phyloP scores from a whole-genome alignment of 2,113 vertebrate genomes.

The Maccullochella peelii region DNA sequence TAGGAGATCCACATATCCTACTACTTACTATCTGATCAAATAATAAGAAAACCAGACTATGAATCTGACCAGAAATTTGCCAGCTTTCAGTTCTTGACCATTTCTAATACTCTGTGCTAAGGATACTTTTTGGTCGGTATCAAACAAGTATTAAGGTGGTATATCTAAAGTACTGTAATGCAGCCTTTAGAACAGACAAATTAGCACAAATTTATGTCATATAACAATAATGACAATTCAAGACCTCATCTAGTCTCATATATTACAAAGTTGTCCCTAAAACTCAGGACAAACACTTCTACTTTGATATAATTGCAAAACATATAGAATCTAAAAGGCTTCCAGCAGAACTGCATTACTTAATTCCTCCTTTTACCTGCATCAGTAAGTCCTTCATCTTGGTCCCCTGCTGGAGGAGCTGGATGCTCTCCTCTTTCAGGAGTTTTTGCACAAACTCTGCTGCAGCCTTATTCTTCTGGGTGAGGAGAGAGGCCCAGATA shows the following conservation, averaged over 20 bases:
- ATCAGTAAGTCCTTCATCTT: slow-evolving; percentile 89
- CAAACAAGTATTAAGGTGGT: no score
- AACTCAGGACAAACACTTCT: not conserved
- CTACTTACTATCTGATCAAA: not conserved
- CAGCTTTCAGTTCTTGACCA: no score
- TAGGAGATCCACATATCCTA: not conserved
- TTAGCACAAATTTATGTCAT: not conserved
- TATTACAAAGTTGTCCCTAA: not conserved
- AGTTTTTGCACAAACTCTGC: slow-evolving; percentile 89
- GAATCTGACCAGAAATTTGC: no score
- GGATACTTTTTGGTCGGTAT: no score
- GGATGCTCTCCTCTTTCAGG: slow-evolving; percentile 87
- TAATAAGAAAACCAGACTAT: no score
- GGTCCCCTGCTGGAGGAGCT: slow-evolving; percentile 87
- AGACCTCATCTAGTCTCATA: not conserved
- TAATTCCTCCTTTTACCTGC: slow-evolving; percentile 82
- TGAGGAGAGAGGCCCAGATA: slow-evolving; percentile 91
- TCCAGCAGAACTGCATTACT: not conserved
- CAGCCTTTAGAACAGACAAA: not conserved
- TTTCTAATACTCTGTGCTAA: no score
- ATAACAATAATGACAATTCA: not conserved
- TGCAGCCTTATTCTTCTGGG: slow-evolving; percentile 88
- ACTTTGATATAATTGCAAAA: slow-evolving; percentile 2
- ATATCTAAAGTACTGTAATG: not conserved
- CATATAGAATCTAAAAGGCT: no score